phyloP scores from a whole-genome alignment of 2,797 vertebrate species.

The Fratercula arctica region DNA sequence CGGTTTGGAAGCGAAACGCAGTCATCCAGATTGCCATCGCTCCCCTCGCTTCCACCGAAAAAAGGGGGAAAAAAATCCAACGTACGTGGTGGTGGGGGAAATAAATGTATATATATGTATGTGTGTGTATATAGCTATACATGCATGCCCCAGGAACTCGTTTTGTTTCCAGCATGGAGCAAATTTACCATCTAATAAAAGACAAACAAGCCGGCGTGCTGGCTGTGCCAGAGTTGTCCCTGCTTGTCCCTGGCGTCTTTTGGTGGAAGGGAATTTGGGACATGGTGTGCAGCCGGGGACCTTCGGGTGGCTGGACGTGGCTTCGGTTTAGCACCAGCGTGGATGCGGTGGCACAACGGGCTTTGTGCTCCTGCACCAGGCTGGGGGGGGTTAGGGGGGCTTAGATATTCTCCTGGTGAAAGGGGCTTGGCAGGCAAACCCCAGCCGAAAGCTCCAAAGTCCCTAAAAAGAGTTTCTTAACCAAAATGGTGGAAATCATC shows the following conservation, averaged over 20 bases:
- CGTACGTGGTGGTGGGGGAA: neutral
- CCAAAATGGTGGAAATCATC: neutral
- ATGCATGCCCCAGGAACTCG: neutral
- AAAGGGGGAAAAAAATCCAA: neutral
- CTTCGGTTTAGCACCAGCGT: neutral
- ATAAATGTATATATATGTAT: neutral
- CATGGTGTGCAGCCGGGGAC: rapidly evolving
- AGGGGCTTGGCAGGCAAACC: neutral
- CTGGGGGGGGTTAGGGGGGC: rapidly evolving
- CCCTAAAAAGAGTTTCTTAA: neutral
- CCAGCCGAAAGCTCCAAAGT: neutral
- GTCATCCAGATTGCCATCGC: slow-evolving; percentile 35
- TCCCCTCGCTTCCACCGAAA: neutral
- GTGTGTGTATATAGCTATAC: neutral
- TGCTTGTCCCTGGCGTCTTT: neutral
- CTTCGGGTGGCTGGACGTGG: rapidly evolving
- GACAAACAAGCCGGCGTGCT: neutral
- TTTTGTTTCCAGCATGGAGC: neutral
- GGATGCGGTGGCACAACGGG: neutral
- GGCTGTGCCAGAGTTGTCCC: neutral
- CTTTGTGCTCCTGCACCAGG: rapidly evolving
- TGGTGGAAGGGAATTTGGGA: neutral
- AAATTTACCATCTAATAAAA: slow-evolving; percentile 1
- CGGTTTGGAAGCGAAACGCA: slow-evolving; percentile 20
- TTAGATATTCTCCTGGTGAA: neutral